Base-by-base conservation (phyloP, 2,797 vertebrate genomes). In the Periophthalmus magnuspinnatus region DNA sequence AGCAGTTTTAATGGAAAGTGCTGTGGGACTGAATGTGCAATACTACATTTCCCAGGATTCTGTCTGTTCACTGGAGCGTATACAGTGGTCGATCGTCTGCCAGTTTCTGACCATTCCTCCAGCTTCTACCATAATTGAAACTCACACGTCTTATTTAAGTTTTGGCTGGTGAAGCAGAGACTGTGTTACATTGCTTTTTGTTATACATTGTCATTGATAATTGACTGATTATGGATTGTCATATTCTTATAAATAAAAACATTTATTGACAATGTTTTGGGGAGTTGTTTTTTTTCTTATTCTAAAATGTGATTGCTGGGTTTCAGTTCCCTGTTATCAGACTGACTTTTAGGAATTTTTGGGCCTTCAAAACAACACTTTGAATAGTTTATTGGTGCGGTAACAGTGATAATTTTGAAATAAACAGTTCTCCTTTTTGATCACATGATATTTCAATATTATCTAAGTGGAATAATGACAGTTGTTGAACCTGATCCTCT, bases 211-310 rank as follows among this genome's bases (percentile, higher is more conserved):
- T 52, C 50, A 52, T 22, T 55, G 52, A 91, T 95, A 88, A 93
- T 92, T 95, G 92, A 94, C 93, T 95, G 95, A 60, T 95, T 96
- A 96, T 94, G 96, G 96, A 96, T 95, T 96, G 96, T 96, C 94
- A 95, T 97, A 97, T 95, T 96, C 94, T 97, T 97, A 97, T 97
- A 96, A 96, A 97, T 97, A 97, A 97, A 98, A 92, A 67, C 78
- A 95, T 96, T 96, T 97, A 96, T 96, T 95, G 94, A 95, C 90
- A 92, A 92, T 65, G n/a, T 60, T 5, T 45, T 16, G 19, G 0
- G 13, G 19, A 58, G 32, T 3, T 65, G 8, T 60, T 14, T 48
- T 19, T 59, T 28, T 21, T 36, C 13, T 24, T n/a, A 24, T 14
- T 50, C 28, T 32, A 19, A 9, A 41, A 6, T 19, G 48, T n/a